phyloP scores from a whole-genome alignment of 2,113 vertebrate genomes.

The Nothoprocta perdicaria region DNA sequence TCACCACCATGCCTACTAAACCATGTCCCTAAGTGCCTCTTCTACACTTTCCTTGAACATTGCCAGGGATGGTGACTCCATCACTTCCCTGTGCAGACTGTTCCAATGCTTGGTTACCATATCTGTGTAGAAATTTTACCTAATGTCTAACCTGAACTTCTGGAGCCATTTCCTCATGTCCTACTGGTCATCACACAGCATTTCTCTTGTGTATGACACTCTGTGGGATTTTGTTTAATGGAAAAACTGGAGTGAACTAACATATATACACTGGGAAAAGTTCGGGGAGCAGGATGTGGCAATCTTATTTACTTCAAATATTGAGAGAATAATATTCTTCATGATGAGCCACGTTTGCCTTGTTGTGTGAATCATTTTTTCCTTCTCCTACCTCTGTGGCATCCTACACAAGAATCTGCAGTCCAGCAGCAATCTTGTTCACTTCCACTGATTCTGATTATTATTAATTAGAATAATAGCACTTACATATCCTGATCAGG shows the following conservation, averaged over 20 bases:
- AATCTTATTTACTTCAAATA: background rate
- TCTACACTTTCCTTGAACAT: too few relatives aligned
- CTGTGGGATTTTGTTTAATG: background rate
- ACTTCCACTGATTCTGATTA: background rate
- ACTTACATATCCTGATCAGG: constrained; percentile 1
- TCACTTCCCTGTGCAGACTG: too few relatives aligned
- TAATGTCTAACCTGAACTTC: too few relatives aligned
- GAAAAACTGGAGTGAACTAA: background rate
- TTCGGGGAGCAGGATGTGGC: background rate
- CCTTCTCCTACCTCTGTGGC: background rate
- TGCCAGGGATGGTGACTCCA: too few relatives aligned
- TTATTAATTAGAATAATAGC: constrained; percentile 32
- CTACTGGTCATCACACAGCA: background rate
- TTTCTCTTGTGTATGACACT: background rate
- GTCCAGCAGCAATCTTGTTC: background rate
- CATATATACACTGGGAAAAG: accelerated
- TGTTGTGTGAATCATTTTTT: background rate
- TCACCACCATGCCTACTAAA: too few relatives aligned
- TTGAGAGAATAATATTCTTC: background rate
- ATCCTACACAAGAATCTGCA: background rate
- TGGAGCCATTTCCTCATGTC: too few relatives aligned
- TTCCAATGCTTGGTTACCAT: too few relatives aligned
- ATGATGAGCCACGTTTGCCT: accelerated
- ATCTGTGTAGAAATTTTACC: too few relatives aligned
- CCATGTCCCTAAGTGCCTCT: too few relatives aligned